Evolutionary conservation across 2,113 vertebrate genomes (phyloP).

Genomic region (Prinia subflava): DNA sequence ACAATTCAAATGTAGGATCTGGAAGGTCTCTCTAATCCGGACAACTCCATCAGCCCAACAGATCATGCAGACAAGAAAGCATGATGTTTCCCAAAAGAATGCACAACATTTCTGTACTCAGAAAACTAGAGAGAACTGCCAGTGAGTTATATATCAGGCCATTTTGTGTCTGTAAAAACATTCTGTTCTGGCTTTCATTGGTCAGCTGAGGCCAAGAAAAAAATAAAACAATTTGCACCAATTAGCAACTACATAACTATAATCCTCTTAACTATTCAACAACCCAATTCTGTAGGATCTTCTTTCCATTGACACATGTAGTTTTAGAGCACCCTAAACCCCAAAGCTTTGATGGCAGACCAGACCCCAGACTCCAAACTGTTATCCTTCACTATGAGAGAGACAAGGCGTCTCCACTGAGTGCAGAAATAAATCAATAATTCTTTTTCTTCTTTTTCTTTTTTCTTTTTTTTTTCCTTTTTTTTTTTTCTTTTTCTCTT

Average conservation of each 20-base stretch:
- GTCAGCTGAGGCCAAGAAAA: background rate
- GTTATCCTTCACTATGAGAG: background rate
- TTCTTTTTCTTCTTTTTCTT: rapidly evolving
- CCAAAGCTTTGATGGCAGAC: background rate
- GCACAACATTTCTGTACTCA: background rate
- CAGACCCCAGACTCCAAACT: background rate
- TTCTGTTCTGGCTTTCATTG: background rate
- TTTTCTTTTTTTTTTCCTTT: background rate
- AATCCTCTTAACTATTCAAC: background rate
- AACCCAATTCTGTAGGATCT: background rate
- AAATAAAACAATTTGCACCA: background rate
- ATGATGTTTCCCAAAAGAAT: background rate
- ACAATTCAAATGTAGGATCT: background rate
- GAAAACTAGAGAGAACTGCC: background rate
- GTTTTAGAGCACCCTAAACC: background rate
- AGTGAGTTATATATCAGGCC: background rate
- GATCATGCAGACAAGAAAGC: background rate
- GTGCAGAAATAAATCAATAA: background rate
- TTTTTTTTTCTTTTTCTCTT: background rate
- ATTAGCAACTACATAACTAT: background rate
- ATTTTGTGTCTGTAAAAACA: background rate
- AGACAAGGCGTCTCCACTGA: background rate
- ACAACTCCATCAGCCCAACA: background rate
- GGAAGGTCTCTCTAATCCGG: background rate
- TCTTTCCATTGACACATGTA: background rate